These are phyloP conservation scores for Struthio camelus DNA, from an alignment of 2,113 vertebrate genomes.

Conservation along the genomic window DNA sequence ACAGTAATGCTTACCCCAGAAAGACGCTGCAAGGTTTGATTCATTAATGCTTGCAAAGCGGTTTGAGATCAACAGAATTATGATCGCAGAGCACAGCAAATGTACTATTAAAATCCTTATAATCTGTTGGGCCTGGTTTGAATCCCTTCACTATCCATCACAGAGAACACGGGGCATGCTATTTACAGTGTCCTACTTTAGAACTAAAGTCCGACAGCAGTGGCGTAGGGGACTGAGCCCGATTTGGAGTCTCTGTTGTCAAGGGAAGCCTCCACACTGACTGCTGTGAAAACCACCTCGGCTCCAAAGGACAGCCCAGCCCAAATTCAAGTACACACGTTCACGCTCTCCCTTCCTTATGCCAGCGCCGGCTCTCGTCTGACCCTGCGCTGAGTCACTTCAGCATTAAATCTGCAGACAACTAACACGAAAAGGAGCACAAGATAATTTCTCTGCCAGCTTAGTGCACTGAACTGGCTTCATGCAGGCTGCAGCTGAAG, in stretches of 20 bases:
- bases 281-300: background rate
- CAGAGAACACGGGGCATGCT: fast-evolving
- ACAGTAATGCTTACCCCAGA: fast-evolving
- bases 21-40: background rate
- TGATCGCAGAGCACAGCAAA: background rate
- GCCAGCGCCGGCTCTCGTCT: background rate
- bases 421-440: background rate
- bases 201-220: background rate
- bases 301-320: background rate
- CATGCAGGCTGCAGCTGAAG: background rate
- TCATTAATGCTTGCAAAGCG: background rate
- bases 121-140: background rate
- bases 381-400: background rate
- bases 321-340: fast-evolving
- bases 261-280: background rate
- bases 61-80: background rate
- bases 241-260: fast-evolving
- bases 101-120: background rate
- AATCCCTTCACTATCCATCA: fast-evolving
- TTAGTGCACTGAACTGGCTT: background rate
- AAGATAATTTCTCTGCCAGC: background rate
- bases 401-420: background rate
- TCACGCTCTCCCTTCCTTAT: fast-evolving
- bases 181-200: background rate
- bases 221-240: fast-evolving